phyloP scores from a whole-genome alignment of 2,113 vertebrate species.

The Tupaia chinensis region DNA sequence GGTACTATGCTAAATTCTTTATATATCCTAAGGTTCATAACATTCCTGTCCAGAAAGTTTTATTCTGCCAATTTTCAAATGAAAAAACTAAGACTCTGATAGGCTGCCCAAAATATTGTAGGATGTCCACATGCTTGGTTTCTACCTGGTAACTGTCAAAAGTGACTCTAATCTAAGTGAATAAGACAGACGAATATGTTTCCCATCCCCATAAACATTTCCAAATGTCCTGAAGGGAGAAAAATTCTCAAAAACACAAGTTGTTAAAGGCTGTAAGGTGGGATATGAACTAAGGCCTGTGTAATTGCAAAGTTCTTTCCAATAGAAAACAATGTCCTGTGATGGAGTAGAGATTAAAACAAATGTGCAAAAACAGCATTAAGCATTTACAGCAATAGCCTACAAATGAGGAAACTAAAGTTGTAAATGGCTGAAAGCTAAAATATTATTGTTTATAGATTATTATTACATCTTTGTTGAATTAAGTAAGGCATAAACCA shows the following conservation, averaged over 20 bases:
- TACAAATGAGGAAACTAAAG: background rate
- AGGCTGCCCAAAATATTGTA: no score
- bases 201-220: background rate
- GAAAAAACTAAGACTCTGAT: background rate
- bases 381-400: rapidly evolving
- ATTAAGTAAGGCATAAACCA: background rate
- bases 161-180: background rate
- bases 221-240: background rate
- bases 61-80: background rate
- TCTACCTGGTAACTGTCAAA: background rate
- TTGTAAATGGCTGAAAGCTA: background rate
- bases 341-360: background rate
- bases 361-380: background rate
- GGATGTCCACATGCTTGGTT: background rate
- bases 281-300: background rate
- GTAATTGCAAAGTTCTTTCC: background rate
- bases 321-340: background rate
- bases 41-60: background rate
- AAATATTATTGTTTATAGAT: background rate
- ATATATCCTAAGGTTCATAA: background rate
- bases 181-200: background rate
- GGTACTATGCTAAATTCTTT: background rate
- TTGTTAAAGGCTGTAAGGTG: background rate
- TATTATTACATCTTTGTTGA: background rate
- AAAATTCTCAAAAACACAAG: background rate